Conservation (phyloP, 2,888 invertebrate species). For the Agonopterix subpropinquella region DNA sequence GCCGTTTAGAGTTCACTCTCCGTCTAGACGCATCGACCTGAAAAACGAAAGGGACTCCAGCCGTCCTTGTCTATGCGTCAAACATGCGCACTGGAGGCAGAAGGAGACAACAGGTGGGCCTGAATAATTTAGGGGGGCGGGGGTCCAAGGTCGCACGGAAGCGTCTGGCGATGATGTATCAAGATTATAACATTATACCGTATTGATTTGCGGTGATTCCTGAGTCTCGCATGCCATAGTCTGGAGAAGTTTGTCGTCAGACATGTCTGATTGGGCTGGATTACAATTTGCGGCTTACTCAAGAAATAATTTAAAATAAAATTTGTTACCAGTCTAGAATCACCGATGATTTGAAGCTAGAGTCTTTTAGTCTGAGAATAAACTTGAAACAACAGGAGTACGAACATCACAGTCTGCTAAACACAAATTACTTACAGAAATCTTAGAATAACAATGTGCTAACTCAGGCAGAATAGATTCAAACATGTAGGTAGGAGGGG, state of each 20-base stretch:
- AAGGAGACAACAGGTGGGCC: conserved; percentile 61
- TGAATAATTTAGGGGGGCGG: conserved; percentile 36
- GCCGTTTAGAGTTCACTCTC: conserved; percentile 66
- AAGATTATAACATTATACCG: conserved; percentile 49
- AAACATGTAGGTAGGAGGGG: too few relatives aligned
- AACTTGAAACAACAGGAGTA: too few relatives aligned
- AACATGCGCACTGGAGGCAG: conserved; percentile 59
- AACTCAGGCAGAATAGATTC: too few relatives aligned
- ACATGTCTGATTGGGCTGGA: not conserved
- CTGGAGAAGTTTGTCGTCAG: not conserved
- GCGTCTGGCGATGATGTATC: conserved; percentile 62
- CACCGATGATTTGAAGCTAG: too few relatives aligned
- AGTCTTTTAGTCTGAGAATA: too few relatives aligned
- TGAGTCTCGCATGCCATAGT: too few relatives aligned
- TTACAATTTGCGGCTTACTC: too few relatives aligned
- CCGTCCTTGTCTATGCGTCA: conserved; percentile 51
- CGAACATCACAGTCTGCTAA: too few relatives aligned
- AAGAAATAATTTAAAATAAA: too few relatives aligned
- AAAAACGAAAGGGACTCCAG: conserved; percentile 41
- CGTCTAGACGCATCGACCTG: conserved; percentile 73
- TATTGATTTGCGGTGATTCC: conserved; percentile 38
- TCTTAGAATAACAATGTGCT: too few relatives aligned
- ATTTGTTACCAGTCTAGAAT: too few relatives aligned
- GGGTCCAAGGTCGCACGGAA: conserved; percentile 69
- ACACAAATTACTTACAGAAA: too few relatives aligned